These are phyloP conservation scores for Busseola fusca DNA, from an alignment of 2,888 invertebrate species.

Conservation along the genomic window DNA sequence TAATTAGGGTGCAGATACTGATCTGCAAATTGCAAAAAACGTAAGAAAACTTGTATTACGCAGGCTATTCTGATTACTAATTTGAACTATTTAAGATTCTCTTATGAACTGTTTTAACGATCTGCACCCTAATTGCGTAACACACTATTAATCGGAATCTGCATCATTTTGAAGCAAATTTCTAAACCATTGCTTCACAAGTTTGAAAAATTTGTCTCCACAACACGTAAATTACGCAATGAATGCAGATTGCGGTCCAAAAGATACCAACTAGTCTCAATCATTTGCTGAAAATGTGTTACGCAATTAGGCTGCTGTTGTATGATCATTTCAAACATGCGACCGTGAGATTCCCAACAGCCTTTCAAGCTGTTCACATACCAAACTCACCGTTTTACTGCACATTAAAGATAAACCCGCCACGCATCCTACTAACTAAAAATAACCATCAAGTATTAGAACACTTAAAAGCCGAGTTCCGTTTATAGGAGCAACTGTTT, in stretches of 20 bases:
- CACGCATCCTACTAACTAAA: conserved; percentile 17
- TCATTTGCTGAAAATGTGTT: too few species aligned
- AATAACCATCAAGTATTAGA: conserved; percentile 33
- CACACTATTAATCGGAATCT: too few species aligned
- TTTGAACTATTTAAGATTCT: background rate
- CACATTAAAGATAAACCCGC: conserved; percentile 9
- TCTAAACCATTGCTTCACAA: too few species aligned
- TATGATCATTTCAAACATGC: background rate
- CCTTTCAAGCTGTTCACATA: background rate
- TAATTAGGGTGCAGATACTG: background rate
- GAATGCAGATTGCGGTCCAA: too few species aligned
- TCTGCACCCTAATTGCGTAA: too few species aligned
- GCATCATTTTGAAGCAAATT: too few species aligned
- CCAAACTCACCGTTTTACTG: conserved; percentile 3
- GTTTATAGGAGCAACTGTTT: conserved; percentile 30
- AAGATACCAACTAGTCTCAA: too few species aligned
- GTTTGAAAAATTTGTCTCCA: too few species aligned
- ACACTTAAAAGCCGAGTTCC: conserved; percentile 37
- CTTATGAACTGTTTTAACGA: background rate
- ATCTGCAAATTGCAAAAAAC: background rate
- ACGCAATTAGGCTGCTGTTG: too few species aligned
- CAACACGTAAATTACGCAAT: too few species aligned
- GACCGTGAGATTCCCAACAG: background rate
- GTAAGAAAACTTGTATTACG: background rate
- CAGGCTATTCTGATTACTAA: background rate